phyloP scores from a whole-genome alignment of 1,140 invertebrate species.

The Calephelis virginiensis region DNA sequence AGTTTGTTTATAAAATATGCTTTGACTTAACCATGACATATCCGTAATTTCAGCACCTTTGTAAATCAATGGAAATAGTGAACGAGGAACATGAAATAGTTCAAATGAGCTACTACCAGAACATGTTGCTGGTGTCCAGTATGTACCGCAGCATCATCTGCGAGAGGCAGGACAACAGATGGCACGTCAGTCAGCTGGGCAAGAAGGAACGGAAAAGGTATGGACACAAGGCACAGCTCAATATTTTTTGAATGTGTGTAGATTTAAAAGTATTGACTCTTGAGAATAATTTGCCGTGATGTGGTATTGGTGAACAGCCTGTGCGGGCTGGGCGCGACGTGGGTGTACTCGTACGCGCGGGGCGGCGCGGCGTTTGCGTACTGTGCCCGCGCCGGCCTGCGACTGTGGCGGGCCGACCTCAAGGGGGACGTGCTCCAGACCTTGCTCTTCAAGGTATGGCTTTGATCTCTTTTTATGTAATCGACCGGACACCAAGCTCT shows the following conservation, averaged over 20 bases:
- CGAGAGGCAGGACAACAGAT: constrained; percentile 76
- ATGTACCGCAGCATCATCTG: constrained; percentile 89
- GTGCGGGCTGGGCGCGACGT: constrained; percentile 82
- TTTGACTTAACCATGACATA: no score
- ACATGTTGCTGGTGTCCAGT: constrained; percentile 88
- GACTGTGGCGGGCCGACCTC: constrained; percentile 89
- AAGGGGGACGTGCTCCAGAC: constrained; percentile 90
- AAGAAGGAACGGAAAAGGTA: constrained; percentile 91
- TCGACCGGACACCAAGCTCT: no score
- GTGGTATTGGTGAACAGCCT: constrained; percentile 66
- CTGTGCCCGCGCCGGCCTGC: constrained; percentile 86
- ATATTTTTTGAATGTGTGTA: no score
- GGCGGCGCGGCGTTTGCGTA: constrained; percentile 81
- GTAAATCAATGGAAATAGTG: constrained; percentile 89
- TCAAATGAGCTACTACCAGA: constrained; percentile 90
- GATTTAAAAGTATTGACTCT: no score
- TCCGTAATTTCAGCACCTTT: constrained; percentile 83
- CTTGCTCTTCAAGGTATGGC: constrained; percentile 86
- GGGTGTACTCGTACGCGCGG: constrained; percentile 78
- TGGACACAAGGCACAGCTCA: no score
- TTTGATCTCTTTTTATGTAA: no score
- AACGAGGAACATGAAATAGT: constrained; percentile 91
- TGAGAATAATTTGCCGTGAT: no score
- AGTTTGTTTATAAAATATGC: no score
- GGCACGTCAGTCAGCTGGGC: constrained; percentile 88